Evolutionary conservation across 2,113 vertebrate species (phyloP), one percentile per base, ranked within the genome.

Genomic region (Nycticryphes semicollaris): DNA sequence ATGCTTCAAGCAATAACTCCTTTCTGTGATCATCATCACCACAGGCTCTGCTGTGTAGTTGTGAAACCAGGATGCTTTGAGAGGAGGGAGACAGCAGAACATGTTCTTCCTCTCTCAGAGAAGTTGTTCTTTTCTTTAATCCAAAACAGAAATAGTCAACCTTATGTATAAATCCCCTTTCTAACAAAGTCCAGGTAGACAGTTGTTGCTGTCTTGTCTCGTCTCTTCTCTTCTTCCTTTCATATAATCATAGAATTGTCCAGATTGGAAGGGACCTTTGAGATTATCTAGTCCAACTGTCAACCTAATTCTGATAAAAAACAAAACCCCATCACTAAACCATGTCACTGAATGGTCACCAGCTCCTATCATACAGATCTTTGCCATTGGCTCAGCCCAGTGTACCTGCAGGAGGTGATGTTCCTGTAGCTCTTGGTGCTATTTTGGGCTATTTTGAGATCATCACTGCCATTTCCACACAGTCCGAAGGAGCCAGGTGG

Each of bases 381-480:
- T n/a, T 64, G 48, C 54, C 2, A 2, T 11, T 60, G 53, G 69
- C 87, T 78, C 69, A 74, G 80, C 50, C 25, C 33, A 4, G 12
- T 25, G 6, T 37, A 14, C 16, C 33, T 41, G 27, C 67, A 39
- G 1, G 1, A 28, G 64, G 23, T 63, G 77, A 62, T 41, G 43
- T 17, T 82, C 16, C 53, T 87, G 64, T 56, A 70, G 39, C 35
- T 7, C 33, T 13, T 33, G 9, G 3, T 25, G 28, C 14, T 66
- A 1, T 19, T 24, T 7, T 7, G 10, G 45, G 13, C 20, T 23
- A 1, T 77, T 94, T 84, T 72, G 35, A 39, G 41, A 2, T 31
- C 41, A 59, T 39, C 12, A 0, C 4, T 60, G 48, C 85, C 24
- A 3, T 70, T 73, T 67, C 5, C 17, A 9, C 19, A 3, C 1